phyloP scores from a whole-genome alignment of 2,797 vertebrate genomes.

The Hydrolagus colliei region DNA sequence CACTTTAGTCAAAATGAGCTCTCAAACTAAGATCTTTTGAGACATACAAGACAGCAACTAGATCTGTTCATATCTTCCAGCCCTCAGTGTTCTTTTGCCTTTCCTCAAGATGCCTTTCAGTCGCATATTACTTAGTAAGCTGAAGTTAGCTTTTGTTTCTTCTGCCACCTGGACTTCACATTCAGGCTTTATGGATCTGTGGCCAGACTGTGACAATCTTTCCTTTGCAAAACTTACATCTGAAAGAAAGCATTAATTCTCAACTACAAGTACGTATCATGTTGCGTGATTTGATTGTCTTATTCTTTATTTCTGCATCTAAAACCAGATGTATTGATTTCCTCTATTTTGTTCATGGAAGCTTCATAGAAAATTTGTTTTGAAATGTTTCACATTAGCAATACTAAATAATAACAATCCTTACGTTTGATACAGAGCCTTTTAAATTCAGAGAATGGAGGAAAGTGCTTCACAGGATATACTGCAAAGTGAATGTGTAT shows the following conservation, averaged over 20 bases:
- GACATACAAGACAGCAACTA: background rate
- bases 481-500: too few relatives aligned
- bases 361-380: too few relatives aligned
- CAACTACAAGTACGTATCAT: too few relatives aligned
- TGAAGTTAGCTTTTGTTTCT: slow-evolving; percentile 64
- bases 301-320: background rate
- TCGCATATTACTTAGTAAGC: background rate
- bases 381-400: too few relatives aligned
- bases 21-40: background rate
- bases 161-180: slow-evolving; percentile 81
- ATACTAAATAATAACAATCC: too few relatives aligned
- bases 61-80: background rate
- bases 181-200: slow-evolving; percentile 40
- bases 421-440: too few relatives aligned
- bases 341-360: too few relatives aligned
- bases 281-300: too few relatives aligned
- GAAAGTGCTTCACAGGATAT: too few relatives aligned
- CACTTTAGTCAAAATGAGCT: background rate
- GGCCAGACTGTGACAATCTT: background rate
- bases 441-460: too few relatives aligned
- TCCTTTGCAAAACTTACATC: background rate
- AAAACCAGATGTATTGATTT: background rate
- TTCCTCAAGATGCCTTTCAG: background rate
- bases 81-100: background rate
- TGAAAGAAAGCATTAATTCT: background rate